A percentile compares a stretch with the other conserved stretches of the same genome.
Conservation (phyloP, 2,888 invertebrate genomes). For the Sesia bembeciformis region DNA sequence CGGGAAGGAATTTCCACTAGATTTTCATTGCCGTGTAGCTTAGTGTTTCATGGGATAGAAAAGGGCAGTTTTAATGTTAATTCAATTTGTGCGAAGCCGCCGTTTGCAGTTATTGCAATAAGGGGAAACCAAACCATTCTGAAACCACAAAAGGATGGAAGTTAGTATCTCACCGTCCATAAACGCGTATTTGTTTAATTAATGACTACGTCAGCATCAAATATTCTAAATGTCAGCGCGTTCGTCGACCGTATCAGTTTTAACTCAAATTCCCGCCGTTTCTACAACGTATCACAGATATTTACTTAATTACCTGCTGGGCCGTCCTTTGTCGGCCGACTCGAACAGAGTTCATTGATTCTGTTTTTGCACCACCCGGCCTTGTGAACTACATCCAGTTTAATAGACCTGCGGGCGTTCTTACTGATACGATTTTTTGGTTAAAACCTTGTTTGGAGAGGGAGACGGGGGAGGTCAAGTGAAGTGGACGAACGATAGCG, state of each 20-base stretch:
- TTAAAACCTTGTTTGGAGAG: conserved; percentile 10
- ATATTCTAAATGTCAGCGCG: background rate
- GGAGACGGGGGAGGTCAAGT: conserved; percentile 31
- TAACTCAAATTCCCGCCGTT: background rate
- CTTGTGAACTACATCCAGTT: conserved; percentile 39
- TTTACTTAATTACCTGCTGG: conserved; percentile 69
- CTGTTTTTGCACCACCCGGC: conserved; percentile 56
- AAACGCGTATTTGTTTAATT: too few species aligned
- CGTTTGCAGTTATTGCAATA: too few species aligned
- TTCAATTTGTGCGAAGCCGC: too few species aligned
- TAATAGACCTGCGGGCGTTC: conserved; percentile 23
- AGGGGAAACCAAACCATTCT: too few species aligned
- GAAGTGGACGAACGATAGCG: conserved; percentile 31
- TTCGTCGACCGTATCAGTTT: background rate
- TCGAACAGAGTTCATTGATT: conserved; percentile 68
- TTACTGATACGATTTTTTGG: background rate
- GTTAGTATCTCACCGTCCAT: too few species aligned
- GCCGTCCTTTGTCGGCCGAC: conserved; percentile 68
- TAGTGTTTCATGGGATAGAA: too few species aligned
- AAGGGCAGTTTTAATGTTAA: too few species aligned
- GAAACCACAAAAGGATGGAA: too few species aligned
- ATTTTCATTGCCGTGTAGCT: too few species aligned
- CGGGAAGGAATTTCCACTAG: too few species aligned
- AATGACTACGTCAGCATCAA: background rate
- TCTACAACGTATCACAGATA: conserved; percentile 25